Evolutionary conservation across 1,140 invertebrate genomes (phyloP).

Genomic region (Sycobia sp.): DNA sequence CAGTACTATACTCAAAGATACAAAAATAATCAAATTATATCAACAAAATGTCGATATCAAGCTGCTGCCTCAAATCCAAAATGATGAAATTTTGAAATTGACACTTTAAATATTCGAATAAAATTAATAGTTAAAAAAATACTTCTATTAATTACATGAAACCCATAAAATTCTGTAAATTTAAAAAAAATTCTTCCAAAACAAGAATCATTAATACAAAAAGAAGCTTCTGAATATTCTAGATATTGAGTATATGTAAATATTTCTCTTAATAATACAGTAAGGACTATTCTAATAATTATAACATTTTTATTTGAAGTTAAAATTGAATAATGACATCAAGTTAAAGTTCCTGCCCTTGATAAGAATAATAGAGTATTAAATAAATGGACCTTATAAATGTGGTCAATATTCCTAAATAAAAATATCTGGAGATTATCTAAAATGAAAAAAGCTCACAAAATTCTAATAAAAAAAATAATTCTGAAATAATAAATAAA

Average conservation of each 20-base stretch:
- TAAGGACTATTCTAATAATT: no score
- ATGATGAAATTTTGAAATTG: slow-evolving; percentile 68
- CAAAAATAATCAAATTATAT: slow-evolving; percentile 75
- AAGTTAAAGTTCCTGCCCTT: no score
- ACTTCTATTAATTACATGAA: slow-evolving; percentile 72
- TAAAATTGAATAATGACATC: no score
- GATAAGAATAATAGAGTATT: no score
- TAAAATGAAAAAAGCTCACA: slow-evolving; percentile 70
- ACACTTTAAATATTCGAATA: slow-evolving; percentile 57
- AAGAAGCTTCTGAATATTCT: slow-evolving; percentile 61
- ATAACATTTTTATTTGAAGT: no score
- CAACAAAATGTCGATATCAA: slow-evolving; percentile 79
- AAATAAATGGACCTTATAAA: not conserved
- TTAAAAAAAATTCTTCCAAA: slow-evolving; percentile 74
- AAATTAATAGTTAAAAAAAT: slow-evolving; percentile 63
- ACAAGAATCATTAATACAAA: slow-evolving; percentile 66
- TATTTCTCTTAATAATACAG: not conserved
- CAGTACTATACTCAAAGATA: slow-evolving; percentile 73
- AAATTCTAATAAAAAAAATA: slow-evolving; percentile 71
- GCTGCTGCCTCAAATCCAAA: slow-evolving; percentile 73
- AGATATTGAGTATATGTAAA: slow-evolving; percentile 16
- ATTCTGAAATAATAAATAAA: slow-evolving; percentile 69
- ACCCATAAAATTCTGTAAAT: slow-evolving; percentile 74
- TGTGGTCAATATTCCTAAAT: slow-evolving; percentile 41
- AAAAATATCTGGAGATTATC: slow-evolving; percentile 65